Conservation (phyloP, 2,797 vertebrate genomes). For the Lacerta agilis region DNA sequence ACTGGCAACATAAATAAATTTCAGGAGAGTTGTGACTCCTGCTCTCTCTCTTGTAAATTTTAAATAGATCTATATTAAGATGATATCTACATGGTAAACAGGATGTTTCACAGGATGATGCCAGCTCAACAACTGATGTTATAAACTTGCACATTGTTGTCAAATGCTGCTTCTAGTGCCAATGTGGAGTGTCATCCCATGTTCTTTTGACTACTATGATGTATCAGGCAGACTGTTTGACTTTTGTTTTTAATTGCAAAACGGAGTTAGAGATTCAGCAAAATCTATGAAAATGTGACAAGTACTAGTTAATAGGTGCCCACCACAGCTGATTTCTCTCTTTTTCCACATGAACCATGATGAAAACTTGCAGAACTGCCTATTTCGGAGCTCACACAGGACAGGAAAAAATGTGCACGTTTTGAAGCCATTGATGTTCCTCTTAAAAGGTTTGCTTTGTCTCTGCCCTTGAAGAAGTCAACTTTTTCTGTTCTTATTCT, state of each 20-base stretch:
- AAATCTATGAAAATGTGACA: not conserved
- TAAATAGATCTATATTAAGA: not conserved
- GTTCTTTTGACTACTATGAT: not conserved
- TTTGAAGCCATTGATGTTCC: not conserved
- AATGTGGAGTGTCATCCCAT: not conserved
- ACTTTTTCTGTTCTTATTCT: not conserved
- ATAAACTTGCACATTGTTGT: not conserved
- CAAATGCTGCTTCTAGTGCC: not conserved
- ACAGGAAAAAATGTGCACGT: not conserved
- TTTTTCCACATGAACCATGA: not conserved
- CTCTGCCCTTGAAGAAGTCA: not conserved
- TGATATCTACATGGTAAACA: not conserved
- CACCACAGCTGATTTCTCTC: not conserved
- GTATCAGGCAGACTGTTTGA: not conserved
- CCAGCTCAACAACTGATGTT: not conserved
- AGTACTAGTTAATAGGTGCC: not conserved
- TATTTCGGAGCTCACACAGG: not conserved
- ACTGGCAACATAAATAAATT: not conserved
- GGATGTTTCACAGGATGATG: not conserved
- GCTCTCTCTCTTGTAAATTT: not conserved
- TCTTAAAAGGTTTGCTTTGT: not conserved
- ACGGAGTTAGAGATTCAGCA: too few species aligned
- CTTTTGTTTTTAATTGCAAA: not conserved
- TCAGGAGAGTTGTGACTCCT: not conserved
- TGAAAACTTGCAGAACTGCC: too few species aligned